Evolutionary conservation across 2,797 vertebrate species (phyloP), one percentile per base, ranked within the genome.

Genomic region (Ibycter americanus): DNA sequence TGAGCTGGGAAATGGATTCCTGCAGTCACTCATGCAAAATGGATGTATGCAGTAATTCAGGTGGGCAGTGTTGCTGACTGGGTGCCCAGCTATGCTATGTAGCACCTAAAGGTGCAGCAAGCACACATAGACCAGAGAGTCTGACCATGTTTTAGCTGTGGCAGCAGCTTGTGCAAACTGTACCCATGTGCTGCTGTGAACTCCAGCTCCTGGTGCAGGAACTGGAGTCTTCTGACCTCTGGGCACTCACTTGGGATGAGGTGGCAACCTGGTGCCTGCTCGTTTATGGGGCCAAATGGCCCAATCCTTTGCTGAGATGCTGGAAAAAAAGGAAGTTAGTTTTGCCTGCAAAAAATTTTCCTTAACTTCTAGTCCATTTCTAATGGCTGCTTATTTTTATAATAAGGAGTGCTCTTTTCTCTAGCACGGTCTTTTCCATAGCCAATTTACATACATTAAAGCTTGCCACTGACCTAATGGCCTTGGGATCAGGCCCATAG

Each of bases 381-480:
- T 78, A 74, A 47, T 4, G 4, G 26, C 79, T 80, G 40, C 89
- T 86, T 80, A 68, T 76, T 95, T 91, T 90, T 93, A 20, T 78
- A 71, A 49, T 47, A 52, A 90, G 65, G 59, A 81, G 12, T 21
- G 31, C 20, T 87, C 66, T 72, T 95, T 86, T 51, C 68, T 86
- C 38, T 21, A 46, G 52, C 0, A 0, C 61, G 74, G 20, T 49
- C 61, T 74, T 4, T 47, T 94, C 68, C 55, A 61, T 74, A 94
- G 63, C 47, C 91, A 89, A 92, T 97, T 96, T 96, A 81, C 94
- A 96, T 93, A 65, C 44, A 44, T 91, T 94, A 97, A 96, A 96
- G 84, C 76, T 83, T 83, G 52, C 52, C 46, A 44, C 72, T 96
- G 92, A 95, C 97, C 95, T 89, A 46, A n/a, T 89, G 94, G 84